Conservation (phyloP, 1,140 invertebrate genomes). For the Apocrypta bakeri region DNA sequence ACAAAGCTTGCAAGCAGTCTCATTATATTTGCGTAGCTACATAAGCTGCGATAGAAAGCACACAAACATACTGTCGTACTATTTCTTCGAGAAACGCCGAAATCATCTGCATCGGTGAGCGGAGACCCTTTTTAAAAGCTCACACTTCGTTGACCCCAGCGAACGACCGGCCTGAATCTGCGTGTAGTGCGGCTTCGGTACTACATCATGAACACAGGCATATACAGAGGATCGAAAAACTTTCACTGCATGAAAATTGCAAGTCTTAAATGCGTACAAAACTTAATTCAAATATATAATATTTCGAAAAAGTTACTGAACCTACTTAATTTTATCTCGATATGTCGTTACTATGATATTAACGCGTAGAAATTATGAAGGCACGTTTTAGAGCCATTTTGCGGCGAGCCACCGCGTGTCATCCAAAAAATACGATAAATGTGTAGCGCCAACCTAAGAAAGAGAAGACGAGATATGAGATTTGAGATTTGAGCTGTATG, state of each 20-base stretch:
- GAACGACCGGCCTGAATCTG: constrained; percentile 9
- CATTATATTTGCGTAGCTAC: not conserved
- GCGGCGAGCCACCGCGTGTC: not conserved
- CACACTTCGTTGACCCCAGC: constrained; percentile 21
- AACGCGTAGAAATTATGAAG: not conserved
- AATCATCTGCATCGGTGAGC: constrained; percentile 38
- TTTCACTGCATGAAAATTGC: too few species aligned
- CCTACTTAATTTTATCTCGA: not conserved
- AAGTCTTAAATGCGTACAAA: too few species aligned
- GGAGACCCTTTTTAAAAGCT: constrained; percentile 40
- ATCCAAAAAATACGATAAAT: too few species aligned
- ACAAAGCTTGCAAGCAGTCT: constrained; percentile 30
- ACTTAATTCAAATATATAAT: too few species aligned
- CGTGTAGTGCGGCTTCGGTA: too few species aligned
- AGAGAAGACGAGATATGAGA: constrained; percentile 10
- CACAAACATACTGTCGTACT: constrained; percentile 24
- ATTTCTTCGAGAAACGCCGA: constrained; percentile 4
- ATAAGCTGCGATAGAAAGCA: too few species aligned
- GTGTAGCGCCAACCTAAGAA: too few species aligned
- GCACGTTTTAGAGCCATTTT: constrained; percentile 30
- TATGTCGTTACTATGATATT: too few species aligned
- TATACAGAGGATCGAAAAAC: too few species aligned
- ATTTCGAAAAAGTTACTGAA: not conserved
- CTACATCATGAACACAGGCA: too few species aligned
- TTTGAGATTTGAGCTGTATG: constrained; percentile 44